A percentile compares a stretch with the other conserved stretches of the same genome.
These are phyloP conservation scores for Cephalopachus bancanus DNA, from an alignment of 2,797 vertebrate species.

Conservation along the genomic window DNA sequence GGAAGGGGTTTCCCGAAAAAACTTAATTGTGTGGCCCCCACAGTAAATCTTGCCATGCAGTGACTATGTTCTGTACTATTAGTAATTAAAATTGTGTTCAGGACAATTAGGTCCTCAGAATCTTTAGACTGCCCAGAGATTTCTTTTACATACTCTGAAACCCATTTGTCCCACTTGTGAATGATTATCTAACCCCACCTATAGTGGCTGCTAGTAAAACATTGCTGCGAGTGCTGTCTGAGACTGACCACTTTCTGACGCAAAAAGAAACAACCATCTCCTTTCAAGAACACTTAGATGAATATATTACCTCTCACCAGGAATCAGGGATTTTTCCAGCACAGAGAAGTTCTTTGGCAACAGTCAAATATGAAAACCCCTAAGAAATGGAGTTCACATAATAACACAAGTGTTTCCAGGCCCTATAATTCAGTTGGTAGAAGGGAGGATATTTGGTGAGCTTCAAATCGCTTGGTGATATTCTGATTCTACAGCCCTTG, in stretches of 20 bases:
- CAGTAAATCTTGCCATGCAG: not conserved
- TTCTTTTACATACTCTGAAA: slow-evolving; percentile 70
- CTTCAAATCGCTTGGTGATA: slow-evolving; percentile 38
- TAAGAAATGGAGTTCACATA: not conserved
- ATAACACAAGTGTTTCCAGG: slow-evolving; percentile 6
- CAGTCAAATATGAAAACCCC: slow-evolving; percentile 51
- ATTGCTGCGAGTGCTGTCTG: slow-evolving; percentile 65
- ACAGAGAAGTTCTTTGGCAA: slow-evolving; percentile 63
- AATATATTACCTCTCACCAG: slow-evolving; percentile 40
- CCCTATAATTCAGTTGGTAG: not conserved
- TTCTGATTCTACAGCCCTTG: slow-evolving; percentile 39
- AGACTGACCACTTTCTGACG: slow-evolving; percentile 72
- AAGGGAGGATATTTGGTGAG: not conserved
- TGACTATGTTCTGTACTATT: not conserved
- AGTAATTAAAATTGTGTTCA: not conserved
- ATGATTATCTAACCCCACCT: slow-evolving; percentile 61
- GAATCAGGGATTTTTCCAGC: slow-evolving; percentile 57
- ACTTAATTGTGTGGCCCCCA: not conserved
- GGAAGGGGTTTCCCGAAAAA: not conserved
- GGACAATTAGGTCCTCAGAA: not conserved
- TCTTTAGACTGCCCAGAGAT: slow-evolving; percentile 21
- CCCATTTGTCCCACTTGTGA: slow-evolving; percentile 74
- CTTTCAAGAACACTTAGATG: slow-evolving; percentile 60
- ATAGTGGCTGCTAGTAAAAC: slow-evolving; percentile 65
- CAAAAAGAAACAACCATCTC: slow-evolving; percentile 45